Base-by-base conservation (phyloP, 1,140 invertebrate genomes). In the Tyrophagus putrescentiae region DNA sequence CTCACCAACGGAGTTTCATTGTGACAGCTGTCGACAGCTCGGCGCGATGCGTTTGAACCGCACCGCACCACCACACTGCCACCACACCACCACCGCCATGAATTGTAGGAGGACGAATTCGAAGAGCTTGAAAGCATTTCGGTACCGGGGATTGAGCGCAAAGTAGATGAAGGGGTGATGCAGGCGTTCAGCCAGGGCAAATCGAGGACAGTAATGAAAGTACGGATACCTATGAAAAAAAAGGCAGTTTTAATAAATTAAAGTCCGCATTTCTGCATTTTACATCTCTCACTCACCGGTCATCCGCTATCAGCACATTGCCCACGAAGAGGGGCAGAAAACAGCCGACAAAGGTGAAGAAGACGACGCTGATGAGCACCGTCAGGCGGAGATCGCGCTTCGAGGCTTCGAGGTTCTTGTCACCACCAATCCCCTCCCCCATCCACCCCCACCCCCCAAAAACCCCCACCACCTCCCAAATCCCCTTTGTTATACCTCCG, bases 81-180 rank as follows among this genome's bases (percentile, higher is more conserved):
- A n/a, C n/a, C n/a, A n/a, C n/a, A n/a, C n/a, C n/a, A n/a, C n/a
- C n/a, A n/a, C n/a, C n/a, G n/a, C n/a, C n/a, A n/a, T n/a, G n/a
- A n/a, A n/a, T n/a, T n/a, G n/a, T n/a, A n/a, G n/a, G n/a, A n/a
- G n/a, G n/a, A n/a, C n/a, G n/a, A n/a, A n/a, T n/a, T n/a, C n/a
- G n/a, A n/a, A n/a, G n/a, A n/a, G 59, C 44, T 64, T 64, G 69
- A 89, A 90, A 1, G 86, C 86, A 64, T 83, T 81, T 32, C 86
- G 75, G 67, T 90, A 90, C 65, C 89, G 86, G 0, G 81, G 83
- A 64, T 85, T 88, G 83, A 88, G 90, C 1, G 87, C 80, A 11
- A 88, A 85, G 68, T 89, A 79, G 42, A 79, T 76, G 16, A 79
- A 71, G 0, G 78, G 78, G 68, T 79, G 50, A 78, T 72, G 61